Evolutionary conservation across 2,888 invertebrate species (phyloP).

Genomic region (Synergus japonicus): DNA sequence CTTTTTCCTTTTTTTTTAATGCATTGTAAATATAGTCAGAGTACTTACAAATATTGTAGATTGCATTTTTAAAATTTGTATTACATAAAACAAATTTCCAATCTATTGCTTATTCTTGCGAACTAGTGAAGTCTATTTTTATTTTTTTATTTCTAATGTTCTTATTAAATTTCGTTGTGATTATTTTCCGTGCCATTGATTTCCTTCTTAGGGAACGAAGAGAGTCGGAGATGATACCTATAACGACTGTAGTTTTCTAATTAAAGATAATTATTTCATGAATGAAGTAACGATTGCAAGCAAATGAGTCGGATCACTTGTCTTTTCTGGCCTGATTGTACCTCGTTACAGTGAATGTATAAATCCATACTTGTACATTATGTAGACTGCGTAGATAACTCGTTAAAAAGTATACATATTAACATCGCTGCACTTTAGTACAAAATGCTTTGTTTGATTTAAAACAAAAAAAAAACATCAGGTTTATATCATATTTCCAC

Average conservation of each 20-base stretch:
- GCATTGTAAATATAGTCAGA: constrained; percentile 14
- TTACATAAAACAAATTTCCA: background rate
- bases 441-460: constrained; percentile 73
- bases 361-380: constrained; percentile 68
- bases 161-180: constrained; percentile 12
- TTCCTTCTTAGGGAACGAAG: background rate
- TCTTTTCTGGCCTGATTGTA: constrained; percentile 62
- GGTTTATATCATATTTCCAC: constrained; percentile 69
- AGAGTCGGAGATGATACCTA: constrained; percentile 7
- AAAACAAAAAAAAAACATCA: constrained; percentile 61
- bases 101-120: background rate
- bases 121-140: background rate
- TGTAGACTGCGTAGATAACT: constrained; percentile 72
- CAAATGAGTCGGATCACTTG: constrained; percentile 40
- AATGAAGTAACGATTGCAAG: background rate
- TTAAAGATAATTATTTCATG: constrained; percentile 24
- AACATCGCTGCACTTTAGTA: constrained; percentile 76
- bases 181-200: constrained; percentile 19
- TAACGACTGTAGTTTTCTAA: constrained; percentile 20
- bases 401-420: constrained; percentile 63
- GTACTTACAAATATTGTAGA: background rate
- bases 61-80: background rate
- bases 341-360: constrained; percentile 67
- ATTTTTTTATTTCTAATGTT: constrained; percentile 2
- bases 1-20: constrained; percentile 13